These are phyloP conservation scores for Allophyes oxyacanthae DNA, from an alignment of 2,888 invertebrate genomes.

Conservation along the genomic window DNA sequence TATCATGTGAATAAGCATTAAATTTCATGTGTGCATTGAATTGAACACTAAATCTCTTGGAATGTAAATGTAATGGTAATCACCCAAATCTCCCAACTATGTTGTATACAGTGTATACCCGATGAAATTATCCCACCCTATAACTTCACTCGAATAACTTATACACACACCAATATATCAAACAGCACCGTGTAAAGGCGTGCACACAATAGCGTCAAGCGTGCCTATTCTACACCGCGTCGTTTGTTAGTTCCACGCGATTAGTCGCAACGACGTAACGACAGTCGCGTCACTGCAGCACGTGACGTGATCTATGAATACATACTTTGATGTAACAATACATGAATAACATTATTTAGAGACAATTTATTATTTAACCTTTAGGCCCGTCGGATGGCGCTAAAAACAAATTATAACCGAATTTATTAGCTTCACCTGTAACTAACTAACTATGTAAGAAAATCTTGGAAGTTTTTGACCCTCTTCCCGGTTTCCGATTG, in stretches of 20 bases:
- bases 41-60: not conserved
- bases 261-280: slow-evolving; percentile 62
- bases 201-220: slow-evolving; percentile 46
- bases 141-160: slow-evolving; percentile 47
- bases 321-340: slow-evolving; percentile 51
- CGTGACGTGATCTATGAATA: slow-evolving; percentile 49
- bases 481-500: too few species aligned
- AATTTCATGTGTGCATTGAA: not conserved
- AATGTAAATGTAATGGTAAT: slow-evolving; percentile 5
- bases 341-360: slow-evolving; percentile 43
- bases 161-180: slow-evolving; percentile 60
- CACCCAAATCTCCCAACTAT: slow-evolving; percentile 13
- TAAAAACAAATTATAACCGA: too few species aligned
- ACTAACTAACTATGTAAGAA: too few species aligned
- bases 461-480: too few species aligned
- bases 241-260: slow-evolving; percentile 70
- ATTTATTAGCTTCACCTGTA: too few species aligned
- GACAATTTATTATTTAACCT: slow-evolving; percentile 9
- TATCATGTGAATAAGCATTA: too few species aligned
- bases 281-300: slow-evolving; percentile 50
- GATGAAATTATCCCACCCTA: slow-evolving; percentile 19
- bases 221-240: slow-evolving; percentile 51
- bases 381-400: too few species aligned
- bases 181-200: slow-evolving; percentile 55
- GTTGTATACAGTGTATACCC: not conserved